Evolutionary conservation across 2,113 vertebrate species (phyloP), one percentile per base, ranked within the genome.

Genomic region (Canis aureus): DNA sequence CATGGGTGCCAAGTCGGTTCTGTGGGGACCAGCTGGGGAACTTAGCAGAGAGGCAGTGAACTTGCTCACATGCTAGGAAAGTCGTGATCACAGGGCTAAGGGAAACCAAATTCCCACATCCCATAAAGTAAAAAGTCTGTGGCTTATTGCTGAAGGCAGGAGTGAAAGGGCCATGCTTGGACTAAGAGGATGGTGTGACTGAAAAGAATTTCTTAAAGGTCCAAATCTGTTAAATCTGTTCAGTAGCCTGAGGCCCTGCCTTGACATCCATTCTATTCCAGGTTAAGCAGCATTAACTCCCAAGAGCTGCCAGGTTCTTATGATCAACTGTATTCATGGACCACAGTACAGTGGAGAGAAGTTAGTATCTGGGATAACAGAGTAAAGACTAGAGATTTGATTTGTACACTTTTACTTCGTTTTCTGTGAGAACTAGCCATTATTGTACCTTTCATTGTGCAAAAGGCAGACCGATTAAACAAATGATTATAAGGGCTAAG

Each of bases 11-110:
- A 97, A 73, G 6, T 93, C 59, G 86, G 35, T 92, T 89, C 95
- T 87, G 6, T 83, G 59, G 93, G 62, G 91, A 97, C 15, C 60
- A 69, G 11, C 6, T 80, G 49, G 57, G 38, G n/a, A 87, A 55
- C 67, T 82, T 8, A 3, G 43, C n/a, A 82, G 85, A 95, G 91
- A 90, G 84, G 86, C 85, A 90, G 60, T 73, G 80, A 87, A 74
- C 80, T 94, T 49, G 27, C n/a, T 95, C 59, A 91, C 49, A 19
- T 69, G 80, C 80, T 88, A 94, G 80, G 76, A 88, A 96, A 88
- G 25, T 89, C 94, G 73, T 60, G 59, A 64, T 92, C 78, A 89
- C 6, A 49, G 76, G 74, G 88, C 29, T 67, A n/a, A 66, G 79
- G 51, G 73, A 79, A 91, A 88, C 19, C 29, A 96, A 85, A 51